Evolutionary conservation across 1,140 invertebrate genomes (phyloP).

Genomic region (Zaprionus kolodkinae): DNA sequence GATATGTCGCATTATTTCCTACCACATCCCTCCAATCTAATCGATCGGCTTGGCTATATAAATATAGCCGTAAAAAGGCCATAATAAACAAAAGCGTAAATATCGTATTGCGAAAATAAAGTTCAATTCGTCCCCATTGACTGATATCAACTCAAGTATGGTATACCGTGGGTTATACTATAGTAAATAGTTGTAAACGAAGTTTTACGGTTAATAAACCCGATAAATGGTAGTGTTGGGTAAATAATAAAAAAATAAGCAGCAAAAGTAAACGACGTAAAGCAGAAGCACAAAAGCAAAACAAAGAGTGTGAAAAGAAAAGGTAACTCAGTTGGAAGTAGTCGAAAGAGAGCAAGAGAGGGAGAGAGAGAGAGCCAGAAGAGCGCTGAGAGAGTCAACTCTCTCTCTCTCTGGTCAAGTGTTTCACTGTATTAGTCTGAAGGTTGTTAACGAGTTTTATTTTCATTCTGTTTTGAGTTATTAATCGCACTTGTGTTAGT

Average conservation of each 20-base stretch:
- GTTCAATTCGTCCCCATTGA: slow-evolving; percentile 43
- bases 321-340: slow-evolving; percentile 10
- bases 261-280: slow-evolving; percentile 22
- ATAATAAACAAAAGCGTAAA: slow-evolving; percentile 4
- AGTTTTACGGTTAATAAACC: slow-evolving; percentile 66
- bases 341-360: slow-evolving; percentile 9
- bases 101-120: slow-evolving; percentile 13
- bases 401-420: neutral
- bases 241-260: slow-evolving; percentile 41
- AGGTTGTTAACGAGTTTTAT: slow-evolving; percentile 40
- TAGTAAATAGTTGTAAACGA: slow-evolving; percentile 45
- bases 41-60: neutral
- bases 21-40: neutral
- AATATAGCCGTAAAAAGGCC: slow-evolving; percentile 1
- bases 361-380: neutral
- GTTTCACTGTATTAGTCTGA: slow-evolving; percentile 19
- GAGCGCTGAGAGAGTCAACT: neutral
- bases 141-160: slow-evolving; percentile 44
- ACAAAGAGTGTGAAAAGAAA: slow-evolving; percentile 61
- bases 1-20: neutral
- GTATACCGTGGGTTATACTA: neutral
- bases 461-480: slow-evolving; percentile 19
- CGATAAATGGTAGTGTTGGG: slow-evolving; percentile 59
- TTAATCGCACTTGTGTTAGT: slow-evolving; percentile 46
- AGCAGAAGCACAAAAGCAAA: slow-evolving; percentile 69